Percentiles rank a stretch among this genome's conserved stretches.
These are phyloP conservation scores for Bubalus kerabau DNA, from an alignment of 2,113 vertebrate species.

Conservation along the genomic window DNA sequence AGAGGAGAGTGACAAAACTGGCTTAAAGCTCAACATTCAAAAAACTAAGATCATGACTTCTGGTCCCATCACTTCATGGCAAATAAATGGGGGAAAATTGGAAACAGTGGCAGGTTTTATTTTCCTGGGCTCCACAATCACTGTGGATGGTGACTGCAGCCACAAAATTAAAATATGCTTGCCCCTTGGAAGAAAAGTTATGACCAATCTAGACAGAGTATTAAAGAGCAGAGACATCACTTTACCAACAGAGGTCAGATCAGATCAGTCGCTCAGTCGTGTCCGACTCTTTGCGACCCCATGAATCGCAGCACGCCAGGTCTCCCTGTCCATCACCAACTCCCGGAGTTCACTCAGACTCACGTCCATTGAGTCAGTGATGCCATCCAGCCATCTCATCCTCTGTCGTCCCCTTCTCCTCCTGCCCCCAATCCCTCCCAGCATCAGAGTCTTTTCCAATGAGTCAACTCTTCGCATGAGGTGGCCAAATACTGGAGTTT, in stretches of 20 bases:
- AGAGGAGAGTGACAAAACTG: neutral
- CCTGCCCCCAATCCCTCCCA: too few relatives aligned
- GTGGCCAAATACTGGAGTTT: too few relatives aligned
- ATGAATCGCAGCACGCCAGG: too few relatives aligned
- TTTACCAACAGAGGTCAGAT: neutral
- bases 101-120: neutral
- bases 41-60: neutral
- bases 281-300: too few relatives aligned
- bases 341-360: too few relatives aligned
- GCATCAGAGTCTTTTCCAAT: too few relatives aligned
- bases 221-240: neutral
- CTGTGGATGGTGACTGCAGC: neutral
- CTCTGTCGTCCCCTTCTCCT: too few relatives aligned
- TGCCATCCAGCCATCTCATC: too few relatives aligned
- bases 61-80: neutral
- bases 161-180: neutral
- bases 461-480: too few relatives aligned
- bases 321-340: too few relatives aligned
- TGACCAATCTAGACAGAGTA: neutral
- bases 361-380: too few relatives aligned
- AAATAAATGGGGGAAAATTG: neutral
- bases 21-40: neutral
- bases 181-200: neutral
- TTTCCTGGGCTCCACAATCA: neutral
- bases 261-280: too few relatives aligned